phyloP scores from a whole-genome alignment of 2,113 vertebrate genomes.

The Aspidoscelis tigris region DNA sequence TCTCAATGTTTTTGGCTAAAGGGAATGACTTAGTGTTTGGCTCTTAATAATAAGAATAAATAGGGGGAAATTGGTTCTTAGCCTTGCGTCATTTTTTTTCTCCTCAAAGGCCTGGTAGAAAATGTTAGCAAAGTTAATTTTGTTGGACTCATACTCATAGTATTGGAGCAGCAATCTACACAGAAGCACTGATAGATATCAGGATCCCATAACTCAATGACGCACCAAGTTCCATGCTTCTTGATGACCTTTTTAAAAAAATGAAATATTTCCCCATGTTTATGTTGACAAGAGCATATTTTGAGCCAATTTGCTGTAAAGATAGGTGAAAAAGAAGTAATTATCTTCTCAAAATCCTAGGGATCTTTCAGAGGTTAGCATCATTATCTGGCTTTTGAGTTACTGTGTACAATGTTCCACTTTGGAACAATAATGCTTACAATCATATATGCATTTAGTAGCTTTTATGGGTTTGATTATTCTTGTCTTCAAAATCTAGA shows the following conservation, averaged over 20 bases:
- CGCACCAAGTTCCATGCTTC: background rate
- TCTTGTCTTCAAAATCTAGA: slow-evolving; percentile 70
- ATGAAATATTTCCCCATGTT: background rate
- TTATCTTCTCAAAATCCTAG: background rate
- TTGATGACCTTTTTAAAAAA: background rate
- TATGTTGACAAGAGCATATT: background rate
- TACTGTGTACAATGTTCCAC: background rate
- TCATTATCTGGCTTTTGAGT: background rate
- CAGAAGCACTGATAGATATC: background rate
- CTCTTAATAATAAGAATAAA: too few relatives aligned
- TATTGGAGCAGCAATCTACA: too few relatives aligned
- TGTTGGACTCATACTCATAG: too few relatives aligned
- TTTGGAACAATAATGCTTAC: background rate
- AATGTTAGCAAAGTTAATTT: too few relatives aligned
- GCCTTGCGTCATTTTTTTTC: too few relatives aligned
- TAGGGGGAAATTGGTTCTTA: too few relatives aligned
- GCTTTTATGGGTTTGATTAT: background rate
- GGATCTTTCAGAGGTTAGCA: background rate
- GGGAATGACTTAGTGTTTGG: too few relatives aligned
- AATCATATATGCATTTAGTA: background rate
- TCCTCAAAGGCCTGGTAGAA: too few relatives aligned
- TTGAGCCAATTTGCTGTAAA: background rate
- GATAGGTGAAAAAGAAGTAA: background rate
- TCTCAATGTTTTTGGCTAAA: too few relatives aligned
- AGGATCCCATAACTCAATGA: too few relatives aligned